Base-by-base conservation (phyloP, 2,888 invertebrate genomes). In the Dryomyza anilis region DNA sequence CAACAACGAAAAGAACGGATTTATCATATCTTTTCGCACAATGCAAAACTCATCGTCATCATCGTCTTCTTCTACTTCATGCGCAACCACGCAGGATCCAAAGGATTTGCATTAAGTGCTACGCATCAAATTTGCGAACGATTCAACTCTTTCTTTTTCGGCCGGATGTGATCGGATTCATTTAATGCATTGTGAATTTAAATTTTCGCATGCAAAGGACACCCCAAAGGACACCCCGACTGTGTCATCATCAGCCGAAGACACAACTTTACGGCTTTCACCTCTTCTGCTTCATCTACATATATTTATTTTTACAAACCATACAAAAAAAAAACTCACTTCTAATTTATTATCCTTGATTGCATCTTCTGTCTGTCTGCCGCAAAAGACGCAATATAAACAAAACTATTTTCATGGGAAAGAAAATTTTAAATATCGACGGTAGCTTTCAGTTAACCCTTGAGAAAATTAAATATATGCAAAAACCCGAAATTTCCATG, bases 381-480 rank as follows among this genome's bases (percentile, higher is more conserved):
- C 39, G 27, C 55, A 36, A 25, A 19, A 16, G n/a, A 27, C 27
- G 19, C 29, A 43, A 36, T 48, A 45, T 52, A 65, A 53, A 64
- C 60, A 65, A 43, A 43, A 43, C 43, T 68, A 77, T 79, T 79
- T 78, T 69, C 79, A 79, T 79, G 79, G 79, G 79, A 79, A 79
- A 76, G 72, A 73, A 77, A 79, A 74, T 74, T 64, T 70, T 71
- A n/a, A n/a, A n/a, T n/a, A n/a, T n/a, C 60, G 63, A 68, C 61
- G 61, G 61, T 68, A 66, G 39, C 36, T 66, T 45, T 39, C 21
- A 12, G 63, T 56, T 69, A 73, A 69, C 70, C 75, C 74, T 72
- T 74, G 76, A 76, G 76, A 73, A 77, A 76, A 73, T 78, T 79
- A 78, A 79, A 78, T 76, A 72, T 78, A 76, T 76, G 77, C 77